Percentiles rank a stretch among this genome's conserved stretches.
These are phyloP conservation scores for Ochotona princeps DNA, from an alignment of 2,113 vertebrate species.

Conservation along the genomic window DNA sequence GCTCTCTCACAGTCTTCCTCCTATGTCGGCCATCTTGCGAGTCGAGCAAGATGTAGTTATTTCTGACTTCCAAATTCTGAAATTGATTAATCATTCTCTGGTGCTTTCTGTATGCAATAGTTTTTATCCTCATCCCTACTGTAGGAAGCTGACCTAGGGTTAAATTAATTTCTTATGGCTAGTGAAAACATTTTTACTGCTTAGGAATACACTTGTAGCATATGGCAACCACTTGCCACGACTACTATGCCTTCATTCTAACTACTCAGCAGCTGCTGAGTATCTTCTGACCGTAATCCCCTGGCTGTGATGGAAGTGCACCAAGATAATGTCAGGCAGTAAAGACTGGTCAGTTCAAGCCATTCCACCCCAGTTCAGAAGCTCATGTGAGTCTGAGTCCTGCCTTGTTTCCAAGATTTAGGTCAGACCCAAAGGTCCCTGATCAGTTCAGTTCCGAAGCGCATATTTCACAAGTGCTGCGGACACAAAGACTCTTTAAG, in stretches of 20 bases:
- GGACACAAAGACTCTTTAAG: neutral
- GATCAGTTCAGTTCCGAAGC: neutral
- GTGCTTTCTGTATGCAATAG: constrained; percentile 57
- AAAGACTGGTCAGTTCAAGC: neutral
- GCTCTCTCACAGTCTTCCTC: too few relatives aligned
- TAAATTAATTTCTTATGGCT: neutral
- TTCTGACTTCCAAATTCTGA: constrained; percentile 66
- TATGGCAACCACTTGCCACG: neutral
- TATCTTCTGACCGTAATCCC: neutral
- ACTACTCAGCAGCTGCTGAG: neutral
- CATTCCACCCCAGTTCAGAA: neutral
- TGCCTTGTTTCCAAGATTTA: neutral
- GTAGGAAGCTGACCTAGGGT: constrained; percentile 63
- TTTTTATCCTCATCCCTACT: constrained; percentile 57
- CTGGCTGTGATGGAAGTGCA: neutral
- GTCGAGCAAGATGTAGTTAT: constrained; percentile 45
- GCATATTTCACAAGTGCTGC: neutral
- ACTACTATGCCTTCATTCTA: neutral
- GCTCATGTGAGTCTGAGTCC: neutral
- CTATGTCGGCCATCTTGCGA: too few relatives aligned
- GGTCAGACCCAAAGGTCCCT: neutral
- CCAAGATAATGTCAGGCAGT: neutral
- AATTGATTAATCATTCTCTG: constrained; percentile 63
- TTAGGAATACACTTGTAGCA: constrained; percentile 39
- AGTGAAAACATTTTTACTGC: constrained; percentile 24